Conservation (phyloP, 2,113 vertebrate species). For the Hippopotamus amphibius region DNA sequence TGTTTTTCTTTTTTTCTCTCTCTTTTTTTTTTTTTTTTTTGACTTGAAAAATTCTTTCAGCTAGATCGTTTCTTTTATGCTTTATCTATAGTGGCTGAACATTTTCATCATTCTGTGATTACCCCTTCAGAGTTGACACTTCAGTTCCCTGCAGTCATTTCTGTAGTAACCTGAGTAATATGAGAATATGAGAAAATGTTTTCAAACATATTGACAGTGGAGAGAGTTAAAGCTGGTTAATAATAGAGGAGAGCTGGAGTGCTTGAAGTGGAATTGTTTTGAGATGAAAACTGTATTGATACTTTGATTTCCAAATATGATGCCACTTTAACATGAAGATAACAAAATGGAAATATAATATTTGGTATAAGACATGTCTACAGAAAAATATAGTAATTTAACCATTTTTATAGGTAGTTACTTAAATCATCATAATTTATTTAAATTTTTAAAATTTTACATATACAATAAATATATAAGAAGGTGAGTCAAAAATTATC, state of each 20-base stretch:
- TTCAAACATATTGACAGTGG: background rate
- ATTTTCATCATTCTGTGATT: background rate
- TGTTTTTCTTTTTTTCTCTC: background rate
- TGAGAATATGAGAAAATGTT: background rate
- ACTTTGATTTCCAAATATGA: background rate
- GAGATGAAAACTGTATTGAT: background rate
- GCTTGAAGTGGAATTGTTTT: background rate
- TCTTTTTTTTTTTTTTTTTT: background rate
- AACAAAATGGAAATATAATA: background rate
- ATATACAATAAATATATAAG: too few relatives aligned
- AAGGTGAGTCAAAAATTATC: too few relatives aligned
- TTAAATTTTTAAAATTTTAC: background rate
- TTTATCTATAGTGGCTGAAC: background rate
- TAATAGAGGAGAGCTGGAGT: background rate
- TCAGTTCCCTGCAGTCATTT: background rate
- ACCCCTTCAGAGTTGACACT: background rate
- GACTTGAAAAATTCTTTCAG: constrained; percentile 15
- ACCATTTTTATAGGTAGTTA: background rate
- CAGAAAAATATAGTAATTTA: background rate
- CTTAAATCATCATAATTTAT: background rate
- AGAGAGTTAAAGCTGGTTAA: background rate
- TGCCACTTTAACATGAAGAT: background rate
- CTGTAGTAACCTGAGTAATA: background rate
- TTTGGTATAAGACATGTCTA: background rate
- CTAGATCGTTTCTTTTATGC: background rate